These are phyloP conservation scores for Eufriesea mexicana DNA, from an alignment of 1,140 invertebrate genomes.

Conservation along the genomic window DNA sequence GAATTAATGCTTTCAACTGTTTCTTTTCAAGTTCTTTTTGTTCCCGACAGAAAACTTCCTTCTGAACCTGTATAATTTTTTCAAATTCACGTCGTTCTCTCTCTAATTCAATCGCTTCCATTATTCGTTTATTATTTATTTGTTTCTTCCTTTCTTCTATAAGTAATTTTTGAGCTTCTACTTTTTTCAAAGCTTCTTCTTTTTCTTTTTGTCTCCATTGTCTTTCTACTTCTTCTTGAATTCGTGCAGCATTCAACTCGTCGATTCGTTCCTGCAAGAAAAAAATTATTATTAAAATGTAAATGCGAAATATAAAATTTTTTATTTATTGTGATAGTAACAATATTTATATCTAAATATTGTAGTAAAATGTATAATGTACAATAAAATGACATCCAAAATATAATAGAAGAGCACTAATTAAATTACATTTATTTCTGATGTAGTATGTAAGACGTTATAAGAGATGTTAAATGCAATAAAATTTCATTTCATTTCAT, in stretches of 20 bases:
- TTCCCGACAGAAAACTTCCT: slow-evolving; percentile 76
- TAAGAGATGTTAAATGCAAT: too few species aligned
- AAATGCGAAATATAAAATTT: background rate
- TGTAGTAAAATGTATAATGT: slow-evolving; percentile 18
- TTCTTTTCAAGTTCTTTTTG: slow-evolving; percentile 77
- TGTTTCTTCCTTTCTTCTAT: slow-evolving; percentile 80
- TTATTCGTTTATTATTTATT: slow-evolving; percentile 81
- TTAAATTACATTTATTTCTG: background rate
- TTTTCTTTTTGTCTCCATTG: slow-evolving; percentile 83
- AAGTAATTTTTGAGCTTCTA: slow-evolving; percentile 81
- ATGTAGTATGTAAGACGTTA: too few species aligned
- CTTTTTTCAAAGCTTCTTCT: slow-evolving; percentile 80
- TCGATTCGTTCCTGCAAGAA: slow-evolving; percentile 79
- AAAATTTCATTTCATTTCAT: background rate
- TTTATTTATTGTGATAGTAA: background rate
- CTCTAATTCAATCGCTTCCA: slow-evolving; percentile 84
- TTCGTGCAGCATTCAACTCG: slow-evolving; percentile 82
- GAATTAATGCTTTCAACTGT: slow-evolving; percentile 64
- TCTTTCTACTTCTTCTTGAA: slow-evolving; percentile 84
- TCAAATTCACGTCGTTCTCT: slow-evolving; percentile 85
- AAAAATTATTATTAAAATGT: slow-evolving; percentile 10
- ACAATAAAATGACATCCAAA: background rate
- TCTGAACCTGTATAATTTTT: slow-evolving; percentile 80
- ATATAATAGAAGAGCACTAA: background rate
- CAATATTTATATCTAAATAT: background rate